Evolutionary conservation across 2,888 invertebrate genomes (phyloP).

Genomic region (Teinopalpus imperialis): DNA sequence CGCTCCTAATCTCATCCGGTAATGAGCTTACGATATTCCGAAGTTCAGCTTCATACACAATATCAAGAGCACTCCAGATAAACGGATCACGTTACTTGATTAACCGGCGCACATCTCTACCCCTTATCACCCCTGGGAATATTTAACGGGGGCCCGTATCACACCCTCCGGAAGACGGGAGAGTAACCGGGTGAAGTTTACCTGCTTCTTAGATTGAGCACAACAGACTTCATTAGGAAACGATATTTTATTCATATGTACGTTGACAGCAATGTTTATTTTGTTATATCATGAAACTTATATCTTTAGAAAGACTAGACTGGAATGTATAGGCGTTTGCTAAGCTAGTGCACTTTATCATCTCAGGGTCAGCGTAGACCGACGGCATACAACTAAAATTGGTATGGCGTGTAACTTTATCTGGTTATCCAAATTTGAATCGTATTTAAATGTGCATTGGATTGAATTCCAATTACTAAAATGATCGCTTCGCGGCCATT

Average conservation of each 20-base stretch:
- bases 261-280: not conserved
- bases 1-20: conserved; percentile 52
- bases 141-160: conserved; percentile 79
- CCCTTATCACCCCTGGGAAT: conserved; percentile 79
- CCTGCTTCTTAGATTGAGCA: conserved; percentile 67
- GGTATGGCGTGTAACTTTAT: too few relatives aligned
- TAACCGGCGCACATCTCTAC: conserved; percentile 77
- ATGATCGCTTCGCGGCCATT: too few relatives aligned
- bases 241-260: conserved; percentile 25
- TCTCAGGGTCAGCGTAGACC: too few relatives aligned
- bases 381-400: too few relatives aligned
- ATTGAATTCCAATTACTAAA: too few relatives aligned
- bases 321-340: too few relatives aligned
- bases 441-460: too few relatives aligned
- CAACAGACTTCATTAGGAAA: conserved; percentile 67
- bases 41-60: conserved; percentile 60
- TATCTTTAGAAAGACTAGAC: too few relatives aligned
- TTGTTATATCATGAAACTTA: too few relatives aligned
- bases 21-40: conserved; percentile 72
- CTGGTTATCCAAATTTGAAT: too few relatives aligned
- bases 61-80: conserved; percentile 79
- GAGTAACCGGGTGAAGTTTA: conserved; percentile 55
- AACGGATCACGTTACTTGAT: conserved; percentile 82
- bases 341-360: too few relatives aligned
- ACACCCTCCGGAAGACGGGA: conserved; percentile 68